Percentiles rank a stretch among this genome's conserved stretches.
These are phyloP conservation scores for Kobus ellipsiprymnus DNA, from an alignment of 2,113 vertebrate genomes.

Conservation along the genomic window DNA sequence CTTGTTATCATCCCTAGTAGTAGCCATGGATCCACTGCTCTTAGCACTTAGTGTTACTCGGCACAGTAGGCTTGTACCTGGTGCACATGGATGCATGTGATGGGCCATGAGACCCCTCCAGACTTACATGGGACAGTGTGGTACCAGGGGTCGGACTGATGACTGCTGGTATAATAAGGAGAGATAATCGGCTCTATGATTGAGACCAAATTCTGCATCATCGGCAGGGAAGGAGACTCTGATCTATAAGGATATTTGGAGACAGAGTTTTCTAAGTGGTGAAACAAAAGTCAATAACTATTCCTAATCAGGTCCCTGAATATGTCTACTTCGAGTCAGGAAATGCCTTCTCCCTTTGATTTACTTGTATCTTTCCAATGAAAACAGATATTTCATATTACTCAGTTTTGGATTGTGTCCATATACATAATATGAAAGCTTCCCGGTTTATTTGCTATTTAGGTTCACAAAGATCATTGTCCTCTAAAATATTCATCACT, in stretches of 20 bases:
- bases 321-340: background rate
- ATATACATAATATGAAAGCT: conserved; percentile 33
- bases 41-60: background rate
- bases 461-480: conserved; percentile 62
- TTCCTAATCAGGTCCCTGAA: background rate
- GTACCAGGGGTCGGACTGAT: background rate
- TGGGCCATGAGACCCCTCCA: background rate
- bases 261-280: conserved; percentile 1
- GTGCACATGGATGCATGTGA: rapidly evolving
- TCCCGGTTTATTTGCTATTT: conserved; percentile 64
- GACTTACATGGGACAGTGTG: background rate
- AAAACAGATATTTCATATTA: conserved; percentile 58
- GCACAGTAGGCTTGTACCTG: background rate
- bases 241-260: background rate
- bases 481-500: conserved; percentile 69
- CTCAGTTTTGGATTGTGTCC: conserved; percentile 45
- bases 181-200: background rate
- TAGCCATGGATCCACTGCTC: background rate
- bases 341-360: conserved; percentile 30
- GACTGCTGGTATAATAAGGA: background rate
- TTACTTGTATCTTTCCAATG: conserved; percentile 46
- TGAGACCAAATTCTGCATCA: background rate
- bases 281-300: background rate
- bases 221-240: background rate
- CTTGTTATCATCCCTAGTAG: background rate